Base-by-base conservation (phyloP, 2,888 invertebrate species). In the Norana najaformis region DNA sequence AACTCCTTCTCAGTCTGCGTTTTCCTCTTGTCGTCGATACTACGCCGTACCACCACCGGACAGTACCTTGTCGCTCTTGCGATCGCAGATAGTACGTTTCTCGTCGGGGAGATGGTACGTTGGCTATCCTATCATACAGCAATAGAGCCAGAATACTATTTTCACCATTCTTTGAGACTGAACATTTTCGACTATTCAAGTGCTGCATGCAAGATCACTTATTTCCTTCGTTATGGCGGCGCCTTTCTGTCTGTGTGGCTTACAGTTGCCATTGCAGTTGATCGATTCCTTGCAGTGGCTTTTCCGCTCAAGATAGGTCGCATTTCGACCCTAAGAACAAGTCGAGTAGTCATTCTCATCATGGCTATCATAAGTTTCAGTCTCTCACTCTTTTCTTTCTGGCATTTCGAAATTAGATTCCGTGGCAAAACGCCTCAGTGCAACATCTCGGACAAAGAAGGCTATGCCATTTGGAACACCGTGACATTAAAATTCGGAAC, bases 391-490 rank as follows among this genome's bases (percentile, higher is more conserved):
- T 85, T 85, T 85, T 4, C 37, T 6, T 85, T 85, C 23, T 85
- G 85, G 85, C 18, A 23, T 35, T 35, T 85, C 13, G 85, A 85
- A 85, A 36, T 36, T 36, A 1, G 14, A 34, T 34, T 13, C 11
- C 23, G 13, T 2, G 1, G 83, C 1, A 16, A 69, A 4, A 30
- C 1, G 16, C 69, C 30, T 2, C 11, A 11, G 69, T 39, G 36
- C 85, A 35, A 38, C 41, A 69, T 13, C 13, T 6, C 13, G 5
- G 5, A n/a, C 38, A 69, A 30, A 69, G 35, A 23, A 0, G 23
- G 14, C 6, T 90, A 89, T 69, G 30, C 85, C 11, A 53, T 11
- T 18, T 90, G 90, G 90, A 90, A n/a, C 82, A 4, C 5, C 37
- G 88, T 47, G 0, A 41, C 89, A 53, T 23, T 90, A 34, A 23